Conservation (phyloP, 2,797 vertebrate species). For the Ficedula albicollis region DNA sequence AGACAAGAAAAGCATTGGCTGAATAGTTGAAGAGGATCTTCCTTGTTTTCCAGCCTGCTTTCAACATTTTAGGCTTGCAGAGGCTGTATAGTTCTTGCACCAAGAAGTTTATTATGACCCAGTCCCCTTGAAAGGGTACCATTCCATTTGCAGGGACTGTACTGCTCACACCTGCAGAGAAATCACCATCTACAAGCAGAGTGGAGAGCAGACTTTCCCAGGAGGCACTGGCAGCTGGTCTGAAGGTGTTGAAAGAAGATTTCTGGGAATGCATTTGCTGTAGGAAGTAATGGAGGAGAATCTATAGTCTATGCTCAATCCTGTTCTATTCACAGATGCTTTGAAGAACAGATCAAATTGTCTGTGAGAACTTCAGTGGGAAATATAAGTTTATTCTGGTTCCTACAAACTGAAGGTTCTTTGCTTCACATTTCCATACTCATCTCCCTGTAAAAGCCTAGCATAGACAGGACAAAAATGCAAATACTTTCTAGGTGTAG, state of each 20-base stretch:
- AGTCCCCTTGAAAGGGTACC: background rate
- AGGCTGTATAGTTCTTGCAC: background rate
- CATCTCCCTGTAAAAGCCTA: background rate
- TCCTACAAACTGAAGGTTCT: background rate
- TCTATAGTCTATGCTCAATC: fast-evolving
- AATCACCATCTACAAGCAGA: background rate
- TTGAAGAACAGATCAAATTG: background rate
- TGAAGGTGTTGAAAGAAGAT: background rate
- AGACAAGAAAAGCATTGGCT: background rate
- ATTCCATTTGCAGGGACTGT: background rate
- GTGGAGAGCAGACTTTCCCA: background rate
- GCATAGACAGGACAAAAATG: background rate
- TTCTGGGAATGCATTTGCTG: background rate
- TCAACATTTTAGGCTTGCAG: background rate
- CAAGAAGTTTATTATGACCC: background rate
- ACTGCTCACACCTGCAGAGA: background rate
- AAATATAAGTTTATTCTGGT: background rate
- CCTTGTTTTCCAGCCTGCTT: background rate
- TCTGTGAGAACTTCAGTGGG: background rate
- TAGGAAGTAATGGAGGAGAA: background rate
- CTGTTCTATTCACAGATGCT: background rate
- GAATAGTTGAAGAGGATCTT: background rate
- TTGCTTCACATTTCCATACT: background rate
- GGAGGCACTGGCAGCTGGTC: background rate
- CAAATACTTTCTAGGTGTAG: background rate